Base-by-base conservation (phyloP, 37 sponge, comb jelly and placozoan genomes). In the Agelas oroides region DNA sequence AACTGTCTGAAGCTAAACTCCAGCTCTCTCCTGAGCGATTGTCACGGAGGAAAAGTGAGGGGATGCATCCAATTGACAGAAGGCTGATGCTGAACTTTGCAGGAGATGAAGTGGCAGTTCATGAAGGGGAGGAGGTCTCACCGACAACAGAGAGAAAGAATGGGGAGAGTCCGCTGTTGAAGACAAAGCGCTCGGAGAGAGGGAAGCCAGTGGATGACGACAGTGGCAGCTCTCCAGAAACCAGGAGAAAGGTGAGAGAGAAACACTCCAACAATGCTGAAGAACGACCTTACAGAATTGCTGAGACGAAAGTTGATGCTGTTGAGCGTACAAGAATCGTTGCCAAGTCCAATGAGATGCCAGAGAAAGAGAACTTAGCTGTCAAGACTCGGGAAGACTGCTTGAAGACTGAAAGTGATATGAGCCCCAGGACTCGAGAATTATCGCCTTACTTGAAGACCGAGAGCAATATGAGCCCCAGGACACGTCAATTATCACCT, bases 1-100 rank as follows among this genome's bases (percentile, higher is more conserved):
- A 17, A 25, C 13, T 17, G 18, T 21, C 76, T 31, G 63, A 61
- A 5, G 8, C 46, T 46, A 46, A 46, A 46, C 3, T 46, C 8
- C 46, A 46, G 3, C 25, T 61, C 25, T 61, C 62, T 12, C 62
- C 62, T 25, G 25, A 65, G 39, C 61, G 73, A 17, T 0, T 33
- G 12, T n/a, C 23, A 11, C 69, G 81, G 24, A 68, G 81, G 34
- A 80, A 80, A 70, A 80, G 81, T 24, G 81, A 80, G 27, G 81
- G 81, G n/a, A 80, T 70, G 70, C 55, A 68, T 3, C 81, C 81
- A 34, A 68, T 76, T 11, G 35, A 2, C 2, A 67, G 35, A 64
- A 64, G 62, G 5, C 23, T 62, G 79, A 64, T 2, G n/a, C n/a
- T n/a, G 62, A 25, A 61, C 62, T 25, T 61, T 23, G 11, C 62